Conservation (phyloP, 2,888 invertebrate genomes). For the Scrobipalpa costella region DNA sequence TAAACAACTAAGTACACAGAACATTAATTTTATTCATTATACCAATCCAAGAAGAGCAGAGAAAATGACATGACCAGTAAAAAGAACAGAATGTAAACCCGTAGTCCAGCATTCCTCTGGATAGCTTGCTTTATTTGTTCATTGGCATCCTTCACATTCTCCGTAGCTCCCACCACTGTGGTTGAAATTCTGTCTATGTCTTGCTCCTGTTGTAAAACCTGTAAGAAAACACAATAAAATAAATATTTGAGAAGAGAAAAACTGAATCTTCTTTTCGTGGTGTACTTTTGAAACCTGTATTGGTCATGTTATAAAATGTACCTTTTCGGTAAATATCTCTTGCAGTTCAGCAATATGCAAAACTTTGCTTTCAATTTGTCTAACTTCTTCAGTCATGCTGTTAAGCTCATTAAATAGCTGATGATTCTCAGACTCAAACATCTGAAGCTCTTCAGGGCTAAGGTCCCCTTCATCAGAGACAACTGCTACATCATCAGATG, state of each 20-base stretch:
- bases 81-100: slow-evolving; percentile 97
- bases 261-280: neutral
- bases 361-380: slow-evolving; percentile 94
- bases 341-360: slow-evolving; percentile 97
- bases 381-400: slow-evolving; percentile 94
- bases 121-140: slow-evolving; percentile 98
- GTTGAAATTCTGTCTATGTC: slow-evolving; percentile 95
- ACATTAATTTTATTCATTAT: slow-evolving; percentile 85
- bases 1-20: neutral
- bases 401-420: slow-evolving; percentile 93
- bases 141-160: slow-evolving; percentile 97
- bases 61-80: slow-evolving; percentile 97
- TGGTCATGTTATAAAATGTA: slow-evolving; percentile 38
- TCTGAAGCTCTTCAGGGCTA: slow-evolving; percentile 93
- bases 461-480: slow-evolving; percentile 83
- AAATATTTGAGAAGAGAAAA: slow-evolving; percentile 27
- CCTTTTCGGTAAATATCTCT: slow-evolving; percentile 97
- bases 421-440: slow-evolving; percentile 96
- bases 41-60: slow-evolving; percentile 98
- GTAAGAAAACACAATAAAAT: slow-evolving; percentile 34
- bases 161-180: slow-evolving; percentile 94
- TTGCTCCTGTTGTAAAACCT: slow-evolving; percentile 94
- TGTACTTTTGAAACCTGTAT: neutral
- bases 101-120: slow-evolving; percentile 96
- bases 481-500: slow-evolving; percentile 72